Evolutionary conservation across 23 tunicate species (phyloP).

Genomic region (Halocynthia aurantium): DNA sequence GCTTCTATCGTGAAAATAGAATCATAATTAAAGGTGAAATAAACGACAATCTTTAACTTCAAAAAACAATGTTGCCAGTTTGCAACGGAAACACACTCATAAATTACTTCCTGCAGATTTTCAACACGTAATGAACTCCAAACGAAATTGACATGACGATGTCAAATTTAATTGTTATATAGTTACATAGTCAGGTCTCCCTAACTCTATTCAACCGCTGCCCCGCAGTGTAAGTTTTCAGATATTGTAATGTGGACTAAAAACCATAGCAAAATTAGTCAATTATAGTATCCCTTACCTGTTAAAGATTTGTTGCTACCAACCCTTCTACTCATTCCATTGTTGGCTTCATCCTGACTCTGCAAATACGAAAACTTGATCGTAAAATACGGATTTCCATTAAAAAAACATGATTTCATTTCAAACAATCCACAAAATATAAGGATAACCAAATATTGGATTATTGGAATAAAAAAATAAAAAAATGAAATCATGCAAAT

Average conservation of each 20-base stretch:
- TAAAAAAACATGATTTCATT: neutral
- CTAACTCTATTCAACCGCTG: neutral
- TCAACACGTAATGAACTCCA: no score
- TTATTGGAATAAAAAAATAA: neutral
- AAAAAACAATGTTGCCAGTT: neutral
- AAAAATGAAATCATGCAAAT: neutral
- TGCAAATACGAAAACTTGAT: constrained; percentile 22
- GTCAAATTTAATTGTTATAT: no score
- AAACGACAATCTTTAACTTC: neutral
- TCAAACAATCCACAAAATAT: neutral
- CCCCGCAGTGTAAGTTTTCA: neutral
- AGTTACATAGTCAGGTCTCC: no score
- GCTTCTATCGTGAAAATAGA: neutral
- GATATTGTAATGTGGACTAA: no score
- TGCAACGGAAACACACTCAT: no score
- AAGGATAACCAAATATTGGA: neutral
- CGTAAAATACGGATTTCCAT: neutral
- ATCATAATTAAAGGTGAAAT: neutral
- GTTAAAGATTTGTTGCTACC: constrained; percentile 13
- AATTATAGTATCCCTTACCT: neutral
- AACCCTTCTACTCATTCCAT: neutral
- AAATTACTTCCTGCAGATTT: no score
- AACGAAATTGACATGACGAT: no score
- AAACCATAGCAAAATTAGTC: no score
- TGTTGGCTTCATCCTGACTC: constrained; percentile 12